A percentile compares a stretch with the other conserved stretches of the same genome.
These are phyloP conservation scores for Apis mellifera DNA, from an alignment of 1,140 invertebrate species.

Conservation along the genomic window Amel_HAv3.1 CM009933.2:2648501-2649000, in stretches of 20 bases:
- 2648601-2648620: too few species aligned
- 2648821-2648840: slow-evolving; percentile 16
- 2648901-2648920: background rate
- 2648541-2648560: too few species aligned
- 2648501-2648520: too few species aligned
- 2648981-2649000: too few species aligned
- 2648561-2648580: too few species aligned
- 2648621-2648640: too few species aligned
- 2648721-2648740: background rate
- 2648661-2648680: background rate
- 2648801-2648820: background rate
- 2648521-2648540: too few species aligned
- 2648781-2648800: slow-evolving; percentile 22
- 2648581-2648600: too few species aligned
- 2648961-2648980: too few species aligned
- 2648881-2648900: background rate
- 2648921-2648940: background rate
- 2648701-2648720: slow-evolving; percentile 33
- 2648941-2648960: too few species aligned
- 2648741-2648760: background rate
- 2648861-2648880: background rate
- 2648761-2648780: background rate
- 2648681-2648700: slow-evolving; percentile 32
- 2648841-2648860: slow-evolving; percentile 5
- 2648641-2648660: background rate